These are phyloP conservation scores for Venustoraphidia nigricollis DNA, from an alignment of 2,888 invertebrate genomes.

Conservation along the genomic window DNA sequence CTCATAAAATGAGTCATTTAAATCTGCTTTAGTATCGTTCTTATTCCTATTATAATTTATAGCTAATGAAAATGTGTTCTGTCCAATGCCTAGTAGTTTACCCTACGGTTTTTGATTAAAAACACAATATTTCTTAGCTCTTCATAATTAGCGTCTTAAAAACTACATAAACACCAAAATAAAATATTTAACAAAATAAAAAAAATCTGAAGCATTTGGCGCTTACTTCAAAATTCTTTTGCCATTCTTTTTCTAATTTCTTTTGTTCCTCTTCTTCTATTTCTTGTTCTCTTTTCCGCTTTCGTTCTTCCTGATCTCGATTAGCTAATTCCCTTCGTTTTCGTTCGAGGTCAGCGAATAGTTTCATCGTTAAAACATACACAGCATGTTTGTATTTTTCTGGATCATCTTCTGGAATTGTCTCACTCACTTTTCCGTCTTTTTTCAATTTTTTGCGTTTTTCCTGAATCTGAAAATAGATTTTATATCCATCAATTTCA, in stretches of 20 bases:
- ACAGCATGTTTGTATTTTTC: constrained; percentile 79
- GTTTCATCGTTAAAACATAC: constrained; percentile 97
- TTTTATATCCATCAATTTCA: neutral
- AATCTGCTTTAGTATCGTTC: too few species aligned
- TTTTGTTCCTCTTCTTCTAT: constrained; percentile 83
- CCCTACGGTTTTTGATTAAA: neutral
- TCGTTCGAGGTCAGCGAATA: constrained; percentile 89
- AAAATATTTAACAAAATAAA: neutral
- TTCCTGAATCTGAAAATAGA: constrained; percentile 58
- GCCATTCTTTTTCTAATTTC: constrained; percentile 89
- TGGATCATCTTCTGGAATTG: constrained; percentile 79
- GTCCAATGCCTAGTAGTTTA: too few species aligned
- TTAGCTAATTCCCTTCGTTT: constrained; percentile 76
- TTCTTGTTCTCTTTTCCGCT: constrained; percentile 85
- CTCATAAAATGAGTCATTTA: too few species aligned
- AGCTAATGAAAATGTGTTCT: too few species aligned
- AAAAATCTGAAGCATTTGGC: too few species aligned
- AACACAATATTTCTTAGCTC: neutral
- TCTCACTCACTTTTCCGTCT: constrained; percentile 57
- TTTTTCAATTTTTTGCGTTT: constrained; percentile 89
- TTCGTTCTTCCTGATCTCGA: constrained; percentile 84
- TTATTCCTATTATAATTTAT: too few species aligned
- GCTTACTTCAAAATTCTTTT: constrained; percentile 88
- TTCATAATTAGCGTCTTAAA: neutral
- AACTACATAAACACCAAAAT: neutral